Base-by-base conservation (phyloP, 2,113 vertebrate species). In the Carollia perspicillata region DNA sequence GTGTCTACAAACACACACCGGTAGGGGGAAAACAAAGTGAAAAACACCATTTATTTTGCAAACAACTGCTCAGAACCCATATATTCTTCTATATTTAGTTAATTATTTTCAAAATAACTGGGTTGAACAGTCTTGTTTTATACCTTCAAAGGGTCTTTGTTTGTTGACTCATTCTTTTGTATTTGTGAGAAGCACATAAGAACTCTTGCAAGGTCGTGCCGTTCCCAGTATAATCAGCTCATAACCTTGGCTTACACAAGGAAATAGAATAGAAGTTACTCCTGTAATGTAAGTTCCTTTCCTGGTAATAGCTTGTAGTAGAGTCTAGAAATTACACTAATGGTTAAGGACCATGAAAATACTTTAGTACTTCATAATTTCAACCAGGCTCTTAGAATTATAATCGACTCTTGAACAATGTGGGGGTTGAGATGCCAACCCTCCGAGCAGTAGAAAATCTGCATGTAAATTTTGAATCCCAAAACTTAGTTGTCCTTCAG, bases 51-150 rank as follows among this genome's bases (percentile, higher is more conserved):
- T 87, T 89, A 88, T 95, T 88, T 97, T 95, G 72, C 55, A 89
- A 97, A 94, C 23, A 90, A 53, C 49, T 37, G 18, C 53, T 84
- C 65, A 4, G 10, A 78, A 85, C 58, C 33, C 18, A 69, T n/a
- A 72, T 85, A 71, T 63, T 80, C 47, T 53, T 84, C 69, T 89
- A 85, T 68, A 84, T 71, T 65, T 49, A 89, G 35, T 81, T 81
- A 89, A 88, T 84, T 96, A 79, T 94, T 94, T 95, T 90, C 42
- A 60, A 79, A 89, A 85, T 96, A 90, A 37, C 11, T 92, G 95
- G 66, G 3, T 69, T 16, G 63, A 92, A 72, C 8, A 53, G 28
- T 68, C 30, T n/a, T 72, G 78, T 66, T 84, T 51, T 87, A 58
- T 2, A 83, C 63, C 78, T 95, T 85, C 65, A 13, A 65, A 68